Base-by-base conservation (phyloP, 1,140 invertebrate species). In the Nasonia vitripennis region DNA sequence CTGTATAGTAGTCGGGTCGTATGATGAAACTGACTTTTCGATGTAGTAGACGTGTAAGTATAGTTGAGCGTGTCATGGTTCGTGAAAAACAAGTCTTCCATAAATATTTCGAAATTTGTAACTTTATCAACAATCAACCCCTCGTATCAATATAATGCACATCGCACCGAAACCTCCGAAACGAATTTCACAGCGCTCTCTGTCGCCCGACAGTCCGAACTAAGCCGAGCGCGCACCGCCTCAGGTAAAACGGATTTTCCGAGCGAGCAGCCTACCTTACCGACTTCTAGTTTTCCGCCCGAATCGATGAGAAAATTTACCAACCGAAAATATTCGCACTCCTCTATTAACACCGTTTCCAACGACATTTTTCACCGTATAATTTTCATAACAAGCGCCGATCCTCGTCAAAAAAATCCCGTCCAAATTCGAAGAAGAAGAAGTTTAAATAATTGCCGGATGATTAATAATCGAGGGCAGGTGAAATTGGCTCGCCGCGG, bases 171-270 rank as follows among this genome's bases (percentile, higher is more conserved):
- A 70, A 55, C 23, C 34, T 0, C 17, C 67, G 37, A 87, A 87
- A 86, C 34, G 55, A 78, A 75, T 86, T 88, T 51, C 20, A 37
- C 27, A 77, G 77, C 84, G 87, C 89, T 86, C 88, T 89, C 89
- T 90, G 62, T 6, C 68, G 84, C n/a, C 10, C 10, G 5, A 17
- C 45, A 45, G 55, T 23, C 34, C 27, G 11, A 84, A 81, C 78
- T 74, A 75, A 45, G 34, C n/a, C 27, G 23, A n/a, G 12, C 31
- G 17, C 12, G 27, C n/a, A n/a, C 41, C 77, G 55, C 86, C 20
- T 78, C 20, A 34, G 86, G 71, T 84, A 84, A 83, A 31, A 62
- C 14, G 27, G 5, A 31, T 68, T 48, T 80, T 62, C 48, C 45
- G 11, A 62, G 2, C 9, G 2, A 41, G 81, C 27, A 6, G 71